Evolutionary conservation across 2,888 invertebrate species (phyloP).

Genomic region (Andrena trimmerana): DNA sequence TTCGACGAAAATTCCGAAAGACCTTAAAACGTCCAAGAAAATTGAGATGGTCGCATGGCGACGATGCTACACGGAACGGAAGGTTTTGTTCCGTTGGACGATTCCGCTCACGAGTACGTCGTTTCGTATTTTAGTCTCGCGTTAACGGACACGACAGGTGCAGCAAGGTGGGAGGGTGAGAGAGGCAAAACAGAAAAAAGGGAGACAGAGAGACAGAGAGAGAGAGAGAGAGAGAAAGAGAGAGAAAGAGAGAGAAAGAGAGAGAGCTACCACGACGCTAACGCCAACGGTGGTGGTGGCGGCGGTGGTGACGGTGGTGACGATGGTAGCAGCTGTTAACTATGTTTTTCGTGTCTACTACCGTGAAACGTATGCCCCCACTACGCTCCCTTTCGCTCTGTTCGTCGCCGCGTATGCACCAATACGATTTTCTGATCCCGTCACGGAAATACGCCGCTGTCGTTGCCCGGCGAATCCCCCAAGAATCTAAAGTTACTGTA

Average conservation of each 20-base stretch:
- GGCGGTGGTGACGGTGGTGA: slow-evolving; percentile 43
- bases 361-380: slow-evolving; percentile 56
- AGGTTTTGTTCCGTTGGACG: slow-evolving; percentile 52
- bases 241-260: background rate
- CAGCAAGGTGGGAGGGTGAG: slow-evolving; percentile 44
- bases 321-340: slow-evolving; percentile 67
- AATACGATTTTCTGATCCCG: slow-evolving; percentile 67
- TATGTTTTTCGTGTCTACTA: slow-evolving; percentile 69
- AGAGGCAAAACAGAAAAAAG: too few species aligned
- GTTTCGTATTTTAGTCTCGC: slow-evolving; percentile 75
- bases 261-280: slow-evolving; percentile 30
- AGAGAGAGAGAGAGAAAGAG: slow-evolving; percentile 15
- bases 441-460: slow-evolving; percentile 69
- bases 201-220: slow-evolving; percentile 10
- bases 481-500: slow-evolving; percentile 66
- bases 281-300: slow-evolving; percentile 42
- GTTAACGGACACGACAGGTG: slow-evolving; percentile 82
- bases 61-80: slow-evolving; percentile 26
- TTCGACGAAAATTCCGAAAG: background rate
- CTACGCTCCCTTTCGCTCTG: background rate
- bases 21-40: background rate
- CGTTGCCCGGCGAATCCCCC: slow-evolving; percentile 64
- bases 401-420: slow-evolving; percentile 21
- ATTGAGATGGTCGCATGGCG: background rate
- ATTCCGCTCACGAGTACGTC: slow-evolving; percentile 58